phyloP scores from a whole-genome alignment of 2,797 vertebrate species.

The Heliangelus exortis region DNA sequence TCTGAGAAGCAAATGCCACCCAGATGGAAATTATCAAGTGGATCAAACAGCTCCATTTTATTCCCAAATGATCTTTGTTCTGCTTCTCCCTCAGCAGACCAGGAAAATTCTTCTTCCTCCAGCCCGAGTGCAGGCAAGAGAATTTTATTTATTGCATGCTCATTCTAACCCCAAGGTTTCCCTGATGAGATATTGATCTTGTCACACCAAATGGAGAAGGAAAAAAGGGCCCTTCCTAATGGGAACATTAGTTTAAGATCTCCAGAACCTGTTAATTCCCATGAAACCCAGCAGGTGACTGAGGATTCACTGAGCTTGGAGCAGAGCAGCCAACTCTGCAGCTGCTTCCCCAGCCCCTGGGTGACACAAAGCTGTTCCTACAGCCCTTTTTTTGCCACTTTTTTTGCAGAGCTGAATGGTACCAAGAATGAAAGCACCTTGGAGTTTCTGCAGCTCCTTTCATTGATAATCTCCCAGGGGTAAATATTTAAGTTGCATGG shows the following conservation, averaged over 20 bases:
- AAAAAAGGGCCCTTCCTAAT: background rate
- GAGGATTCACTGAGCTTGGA: background rate
- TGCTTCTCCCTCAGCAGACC: conserved; percentile 29
- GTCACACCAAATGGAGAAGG: background rate
- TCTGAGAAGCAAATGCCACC: conserved; percentile 24
- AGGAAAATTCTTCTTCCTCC: background rate
- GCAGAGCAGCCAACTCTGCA: background rate
- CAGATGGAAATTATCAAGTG: conserved; percentile 66
- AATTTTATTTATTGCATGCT: background rate
- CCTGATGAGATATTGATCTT: background rate
- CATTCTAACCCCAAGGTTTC: background rate
- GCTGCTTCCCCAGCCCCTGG: background rate
- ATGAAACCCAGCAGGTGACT: background rate
- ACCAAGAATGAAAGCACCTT: background rate
- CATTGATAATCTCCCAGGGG: background rate
- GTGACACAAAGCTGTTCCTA: background rate
- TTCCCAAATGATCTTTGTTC: conserved; percentile 47
- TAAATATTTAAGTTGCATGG: background rate
- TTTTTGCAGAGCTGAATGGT: background rate
- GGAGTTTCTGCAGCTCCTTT: background rate
- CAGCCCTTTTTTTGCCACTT: background rate
- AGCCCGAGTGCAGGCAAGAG: background rate
- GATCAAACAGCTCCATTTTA: conserved; percentile 46
- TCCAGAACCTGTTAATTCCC: conserved; percentile 2
- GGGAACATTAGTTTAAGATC: background rate